Evolutionary conservation across 2,797 vertebrate species (phyloP).

Genomic region (Lacerta viridis): DNA sequence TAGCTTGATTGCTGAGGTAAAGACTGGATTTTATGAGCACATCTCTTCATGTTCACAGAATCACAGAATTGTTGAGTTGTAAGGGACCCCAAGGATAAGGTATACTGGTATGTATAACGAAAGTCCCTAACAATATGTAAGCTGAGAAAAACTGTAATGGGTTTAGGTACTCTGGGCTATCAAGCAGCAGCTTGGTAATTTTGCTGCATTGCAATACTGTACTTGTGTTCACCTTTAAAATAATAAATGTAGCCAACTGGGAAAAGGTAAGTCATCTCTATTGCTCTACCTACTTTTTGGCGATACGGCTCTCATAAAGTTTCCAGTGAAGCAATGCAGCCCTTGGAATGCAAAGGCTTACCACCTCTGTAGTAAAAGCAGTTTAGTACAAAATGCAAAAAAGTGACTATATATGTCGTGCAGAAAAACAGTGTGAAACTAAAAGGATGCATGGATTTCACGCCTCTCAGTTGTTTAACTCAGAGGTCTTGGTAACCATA

Average conservation of each 20-base stretch:
- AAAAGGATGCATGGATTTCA: constrained; percentile 71
- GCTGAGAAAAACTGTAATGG: not conserved
- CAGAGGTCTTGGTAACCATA: constrained; percentile 69
- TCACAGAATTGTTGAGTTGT: no score
- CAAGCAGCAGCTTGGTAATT: not conserved
- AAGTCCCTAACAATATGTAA: not conserved
- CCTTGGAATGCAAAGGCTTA: no score
- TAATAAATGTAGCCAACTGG: not conserved
- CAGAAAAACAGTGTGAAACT: constrained; percentile 61
- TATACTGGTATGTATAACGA: not conserved
- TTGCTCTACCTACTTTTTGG: no score
- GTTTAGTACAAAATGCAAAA: not conserved
- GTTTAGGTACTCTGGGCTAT: not conserved
- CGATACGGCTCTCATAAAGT: no score
- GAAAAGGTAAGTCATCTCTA: no score
- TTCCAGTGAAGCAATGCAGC: no score
- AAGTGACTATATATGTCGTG: constrained; percentile 39
- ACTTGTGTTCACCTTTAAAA: constrained; percentile 9
- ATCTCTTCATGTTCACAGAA: no score
- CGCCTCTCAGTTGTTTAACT: constrained; percentile 64
- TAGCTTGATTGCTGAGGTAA: not conserved
- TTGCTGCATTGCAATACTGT: not conserved
- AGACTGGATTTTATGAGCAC: not conserved
- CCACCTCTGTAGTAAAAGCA: constrained; percentile 5
- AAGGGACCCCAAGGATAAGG: not conserved